These are phyloP conservation scores for Hyposmocoma kahamanoa DNA, from an alignment of 1,140 invertebrate species.

Conservation along the genomic window DNA sequence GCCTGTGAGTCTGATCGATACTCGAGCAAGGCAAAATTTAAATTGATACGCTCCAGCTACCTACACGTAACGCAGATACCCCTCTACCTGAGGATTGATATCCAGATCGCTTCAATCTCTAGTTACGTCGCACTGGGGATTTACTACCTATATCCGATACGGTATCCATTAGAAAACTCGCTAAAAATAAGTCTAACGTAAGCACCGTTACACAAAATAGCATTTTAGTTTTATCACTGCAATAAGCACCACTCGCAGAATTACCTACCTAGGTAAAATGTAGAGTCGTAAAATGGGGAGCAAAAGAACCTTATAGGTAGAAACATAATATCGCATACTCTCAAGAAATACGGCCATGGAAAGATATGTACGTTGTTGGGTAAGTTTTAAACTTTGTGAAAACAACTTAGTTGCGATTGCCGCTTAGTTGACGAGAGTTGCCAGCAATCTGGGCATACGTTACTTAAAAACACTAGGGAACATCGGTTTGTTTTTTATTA, in stretches of 20 bases:
- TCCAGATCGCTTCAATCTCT: no score
- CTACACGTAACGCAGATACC: neutral
- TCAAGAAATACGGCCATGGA: neutral
- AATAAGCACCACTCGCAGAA: no score
- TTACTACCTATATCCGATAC: no score
- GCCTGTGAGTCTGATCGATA: conserved; percentile 23
- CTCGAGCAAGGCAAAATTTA: conserved; percentile 15
- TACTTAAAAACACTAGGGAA: neutral
- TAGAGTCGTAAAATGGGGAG: neutral
- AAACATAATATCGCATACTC: neutral
- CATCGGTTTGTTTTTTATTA: conserved; percentile 52
- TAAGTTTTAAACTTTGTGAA: conserved; percentile 1
- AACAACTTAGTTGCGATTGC: conserved; percentile 4
- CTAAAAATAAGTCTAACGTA: no score
- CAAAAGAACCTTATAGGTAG: neutral
- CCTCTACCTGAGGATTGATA: neutral
- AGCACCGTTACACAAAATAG: no score
- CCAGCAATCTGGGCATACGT: neutral
- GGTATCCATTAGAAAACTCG: no score
- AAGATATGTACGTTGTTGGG: neutral
- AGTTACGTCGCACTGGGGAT: no score
- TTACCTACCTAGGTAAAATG: neutral
- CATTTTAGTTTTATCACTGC: no score
- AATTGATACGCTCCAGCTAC: conserved; percentile 12
- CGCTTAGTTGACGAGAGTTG: neutral